Evolutionary conservation across 2,113 vertebrate species (phyloP), one percentile per base, ranked within the genome.

Genomic region (Lepus timidus): DNA sequence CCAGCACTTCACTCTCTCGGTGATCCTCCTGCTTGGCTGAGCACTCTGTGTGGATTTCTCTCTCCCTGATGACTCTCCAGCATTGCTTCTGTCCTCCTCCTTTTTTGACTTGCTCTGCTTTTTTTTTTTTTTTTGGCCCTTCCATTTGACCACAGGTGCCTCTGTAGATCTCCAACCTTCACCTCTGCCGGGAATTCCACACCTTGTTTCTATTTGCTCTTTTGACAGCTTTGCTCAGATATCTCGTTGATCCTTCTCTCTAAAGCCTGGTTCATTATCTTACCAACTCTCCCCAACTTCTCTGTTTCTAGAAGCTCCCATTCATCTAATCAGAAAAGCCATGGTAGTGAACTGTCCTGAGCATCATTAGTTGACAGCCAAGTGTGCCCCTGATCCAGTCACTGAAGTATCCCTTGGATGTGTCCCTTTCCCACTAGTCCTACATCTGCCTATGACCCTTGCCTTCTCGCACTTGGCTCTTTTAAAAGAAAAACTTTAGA

Each of bases 351-450:
- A 67, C 52, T 51, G 61, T 64, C 31, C 10, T 79, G 5, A 4
- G 4, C 9, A 7, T 25, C 2, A 74, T 80, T 62, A 22, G 39
- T 52, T 61, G 23, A 52, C 81, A 68, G 68, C 39, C 55, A 81
- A 17, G 6, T 20, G 33, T 29, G 44, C 55, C 58, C 91, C 80
- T 78, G 55, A 85, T n/a, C 82, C 29, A 14, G 0, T 62, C 68
- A 82, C 61, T 75, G 8, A 80, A 62, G 31, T 70, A 4, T 83
- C n/a, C 36, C 62, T 90, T 88, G 39, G 31, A 6, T n/a, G 27
- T 88, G 52, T 95, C n/a, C 22, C 84, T 85, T 89, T 88, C 61
- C 82, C 29, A 22, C 93, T 74, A 64, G 84, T 78, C 22, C 25
- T 58, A 3, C 9, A 6, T 13, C 14, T n/a, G n/a, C 52, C 19